phyloP scores from a whole-genome alignment of 2,113 vertebrate species.

The Ibidorhyncha struthersii region DNA sequence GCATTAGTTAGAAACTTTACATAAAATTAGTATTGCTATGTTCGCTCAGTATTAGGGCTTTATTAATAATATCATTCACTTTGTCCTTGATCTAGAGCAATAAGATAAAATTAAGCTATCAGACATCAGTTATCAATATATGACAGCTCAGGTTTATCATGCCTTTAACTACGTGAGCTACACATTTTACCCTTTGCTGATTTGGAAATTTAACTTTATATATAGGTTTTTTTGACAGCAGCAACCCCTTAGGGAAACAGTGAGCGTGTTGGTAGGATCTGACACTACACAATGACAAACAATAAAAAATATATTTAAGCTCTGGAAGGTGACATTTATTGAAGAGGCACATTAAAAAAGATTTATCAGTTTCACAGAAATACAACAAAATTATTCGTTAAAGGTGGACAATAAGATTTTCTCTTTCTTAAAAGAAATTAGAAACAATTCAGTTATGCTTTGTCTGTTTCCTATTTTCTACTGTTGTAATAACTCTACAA shows the following conservation, averaged over 20 bases:
- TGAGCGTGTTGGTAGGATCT: neutral
- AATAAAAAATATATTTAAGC: neutral
- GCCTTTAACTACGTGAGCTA: neutral
- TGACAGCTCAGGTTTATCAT: constrained; percentile 47
- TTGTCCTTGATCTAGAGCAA: constrained; percentile 63
- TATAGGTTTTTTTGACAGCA: neutral
- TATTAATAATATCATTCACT: constrained; percentile 66
- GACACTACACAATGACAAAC: neutral
- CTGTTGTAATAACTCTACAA: neutral
- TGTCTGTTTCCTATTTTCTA: neutral
- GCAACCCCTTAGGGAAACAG: neutral
- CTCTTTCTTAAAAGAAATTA: neutral
- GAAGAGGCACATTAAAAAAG: constrained; percentile 18
- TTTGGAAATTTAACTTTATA: constrained; percentile 21
- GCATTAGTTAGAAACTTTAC: constrained; percentile 70
- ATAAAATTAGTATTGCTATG: constrained; percentile 67
- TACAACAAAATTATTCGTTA: neutral
- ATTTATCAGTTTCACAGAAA: constrained; percentile 28
- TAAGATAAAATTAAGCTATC: constrained; percentile 70
- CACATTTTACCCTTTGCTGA: neutral
- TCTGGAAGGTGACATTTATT: neutral
- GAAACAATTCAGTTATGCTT: neutral
- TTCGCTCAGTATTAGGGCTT: constrained; percentile 41
- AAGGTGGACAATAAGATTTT: neutral
- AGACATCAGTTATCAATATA: constrained; percentile 57